Base-by-base conservation (phyloP, 1,140 invertebrate genomes). In the Euura saliciscinereae region DNA sequence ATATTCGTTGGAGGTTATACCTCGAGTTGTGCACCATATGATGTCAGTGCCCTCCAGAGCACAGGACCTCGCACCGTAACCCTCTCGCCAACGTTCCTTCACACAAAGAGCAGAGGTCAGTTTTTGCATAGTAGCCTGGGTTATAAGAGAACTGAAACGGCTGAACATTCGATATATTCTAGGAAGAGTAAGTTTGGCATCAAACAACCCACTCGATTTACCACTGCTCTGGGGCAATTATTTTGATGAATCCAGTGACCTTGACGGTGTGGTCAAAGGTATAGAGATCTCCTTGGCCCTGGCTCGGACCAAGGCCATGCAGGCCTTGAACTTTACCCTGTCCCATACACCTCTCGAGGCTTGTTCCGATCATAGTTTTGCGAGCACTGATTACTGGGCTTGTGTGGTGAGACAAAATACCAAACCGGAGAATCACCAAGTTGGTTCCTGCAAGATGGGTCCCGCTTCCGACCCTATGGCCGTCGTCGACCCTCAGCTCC, bases 351-450 rank as follows among this genome's bases (percentile, higher is more conserved):
- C 90, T 0, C 90, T 90, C 3, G 84, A 84, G 72, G 92, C 91
- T 5, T 94, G 93, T 77, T 90, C 92, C 80, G 86, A 89, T 64
- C 84, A 90, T 7, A 86, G 87, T 11, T 92, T 92, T 68, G 91
- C 91, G 0, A 91, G 90, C 66, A 92, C 94, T 79, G 89, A 89
- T 2, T 94, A 93, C 82, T 93, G 93, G 91, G 89, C 91, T 79
- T 95, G 93, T 78, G 92, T 93, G 0, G 89, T 93, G 4, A 82
- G 90, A 59, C 87, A 90, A 76, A 89, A 91, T 51, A 94, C 93
- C 0, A 91, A 90, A 0, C 91, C 92, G 2, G 92, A 94, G 83
- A 94, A 94, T 78, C 93, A 95, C 84, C 93, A 94, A 82, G 92
- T 91, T 0, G 93, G 92, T 2, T 91, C 91, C 45, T 93, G 92